Evolutionary conservation across 1,140 invertebrate species (phyloP).

Genomic region (Diploscapter pachys): DNA sequence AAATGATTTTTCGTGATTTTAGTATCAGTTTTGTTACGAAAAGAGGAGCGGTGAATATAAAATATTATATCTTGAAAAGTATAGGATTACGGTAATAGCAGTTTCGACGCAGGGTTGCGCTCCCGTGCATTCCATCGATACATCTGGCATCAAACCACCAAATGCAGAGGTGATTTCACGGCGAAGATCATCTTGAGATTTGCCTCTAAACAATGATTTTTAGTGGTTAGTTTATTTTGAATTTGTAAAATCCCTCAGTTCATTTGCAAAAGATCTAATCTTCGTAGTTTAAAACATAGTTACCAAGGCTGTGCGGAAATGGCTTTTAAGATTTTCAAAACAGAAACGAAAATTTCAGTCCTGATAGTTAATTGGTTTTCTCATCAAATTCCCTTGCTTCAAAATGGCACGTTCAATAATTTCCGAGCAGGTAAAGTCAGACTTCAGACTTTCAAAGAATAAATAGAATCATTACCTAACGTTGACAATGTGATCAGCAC

Average conservation of each 20-base stretch:
- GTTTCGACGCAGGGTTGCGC: conserved; percentile 74
- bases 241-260: too few relatives aligned
- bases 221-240: not conserved
- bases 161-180: conserved; percentile 67
- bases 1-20: too few relatives aligned
- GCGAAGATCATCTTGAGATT: conserved; percentile 60
- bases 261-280: too few relatives aligned
- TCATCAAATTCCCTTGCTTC: too few relatives aligned
- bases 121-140: conserved; percentile 82
- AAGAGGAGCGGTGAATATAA: too few relatives aligned
- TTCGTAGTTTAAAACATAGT: too few relatives aligned
- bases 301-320: too few relatives aligned
- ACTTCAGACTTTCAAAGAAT: not conserved
- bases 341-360: too few relatives aligned
- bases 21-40: too few relatives aligned
- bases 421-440: conserved; percentile 54
- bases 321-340: too few relatives aligned
- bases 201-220: conserved; percentile 15
- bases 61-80: too few relatives aligned
- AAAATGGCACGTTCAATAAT: conserved; percentile 67
- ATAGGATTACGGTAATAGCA: conserved; percentile 70
- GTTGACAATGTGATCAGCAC: conserved; percentile 73
- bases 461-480: conserved; percentile 59
- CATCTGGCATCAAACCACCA: conserved; percentile 71
- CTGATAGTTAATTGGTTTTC: too few relatives aligned